phyloP scores from a whole-genome alignment of 2,888 invertebrate genomes.

The Aelia acuminata region DNA sequence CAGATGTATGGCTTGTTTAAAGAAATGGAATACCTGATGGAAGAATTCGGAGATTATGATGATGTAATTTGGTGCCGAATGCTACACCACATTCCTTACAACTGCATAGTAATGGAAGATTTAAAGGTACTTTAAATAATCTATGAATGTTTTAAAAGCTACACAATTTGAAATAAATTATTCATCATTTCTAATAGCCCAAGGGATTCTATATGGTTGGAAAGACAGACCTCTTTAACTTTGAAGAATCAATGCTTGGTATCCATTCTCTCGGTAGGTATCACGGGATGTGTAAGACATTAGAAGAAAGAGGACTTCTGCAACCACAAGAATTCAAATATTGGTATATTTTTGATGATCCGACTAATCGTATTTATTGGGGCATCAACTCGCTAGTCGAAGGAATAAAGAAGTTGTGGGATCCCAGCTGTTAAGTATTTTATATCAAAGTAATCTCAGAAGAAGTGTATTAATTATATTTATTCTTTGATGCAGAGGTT shows the following conservation, averaged over 20 bases:
- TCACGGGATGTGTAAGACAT: neutral
- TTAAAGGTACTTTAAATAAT: slow-evolving; percentile 48
- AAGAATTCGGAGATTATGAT: slow-evolving; percentile 57
- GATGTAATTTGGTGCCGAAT: slow-evolving; percentile 57
- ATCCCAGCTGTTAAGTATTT: neutral
- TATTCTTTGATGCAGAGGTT: too few species aligned
- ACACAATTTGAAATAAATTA: neutral
- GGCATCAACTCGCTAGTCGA: neutral
- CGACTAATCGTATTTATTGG: neutral
- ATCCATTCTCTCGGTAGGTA: neutral
- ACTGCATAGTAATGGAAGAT: slow-evolving; percentile 55
- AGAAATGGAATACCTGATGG: slow-evolving; percentile 57
- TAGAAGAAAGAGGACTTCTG: neutral
- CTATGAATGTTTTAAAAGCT: too few species aligned
- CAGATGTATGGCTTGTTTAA: slow-evolving; percentile 51
- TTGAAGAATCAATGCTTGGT: neutral
- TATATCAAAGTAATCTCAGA: too few species aligned
- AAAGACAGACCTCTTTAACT: neutral
- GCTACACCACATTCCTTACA: slow-evolving; percentile 49
- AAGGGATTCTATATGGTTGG: neutral
- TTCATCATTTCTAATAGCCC: neutral
- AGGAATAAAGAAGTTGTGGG: neutral
- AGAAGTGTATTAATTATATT: too few species aligned
- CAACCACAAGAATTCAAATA: neutral
- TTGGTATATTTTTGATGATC: neutral